Percentiles rank a stretch among this genome's conserved stretches.
Evolutionary conservation across 2,797 vertebrate genomes (phyloP).

Genomic region (Lophius americanus): DNA sequence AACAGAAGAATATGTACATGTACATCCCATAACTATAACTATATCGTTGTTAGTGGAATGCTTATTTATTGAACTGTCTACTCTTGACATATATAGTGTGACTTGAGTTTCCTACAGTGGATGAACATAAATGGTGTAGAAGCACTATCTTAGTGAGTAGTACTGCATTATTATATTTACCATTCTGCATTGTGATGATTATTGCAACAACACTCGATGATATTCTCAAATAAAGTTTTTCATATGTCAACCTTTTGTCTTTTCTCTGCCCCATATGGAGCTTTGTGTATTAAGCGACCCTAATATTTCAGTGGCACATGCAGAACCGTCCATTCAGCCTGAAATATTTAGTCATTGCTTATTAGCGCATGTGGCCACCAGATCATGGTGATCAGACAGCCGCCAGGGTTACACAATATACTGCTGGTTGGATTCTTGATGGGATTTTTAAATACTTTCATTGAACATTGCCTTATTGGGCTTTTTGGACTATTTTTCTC

Average conservation of each 20-base stretch:
- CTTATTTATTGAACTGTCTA: conserved; percentile 85
- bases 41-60: conserved; percentile 84
- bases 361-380: no score
- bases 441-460: no score
- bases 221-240: conserved; percentile 86
- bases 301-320: not conserved
- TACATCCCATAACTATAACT: conserved; percentile 77
- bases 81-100: conserved; percentile 78
- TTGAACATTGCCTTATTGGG: no score
- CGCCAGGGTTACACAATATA: no score
- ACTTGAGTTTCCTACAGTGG: conserved; percentile 73
- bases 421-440: no score
- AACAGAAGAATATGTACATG: conserved; percentile 63
- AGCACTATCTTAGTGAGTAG: conserved; percentile 80
- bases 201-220: conserved; percentile 82
- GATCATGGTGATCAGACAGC: no score
- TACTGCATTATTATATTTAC: conserved; percentile 77
- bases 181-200: conserved; percentile 83
- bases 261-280: conserved; percentile 50
- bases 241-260: conserved; percentile 78
- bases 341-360: no score
- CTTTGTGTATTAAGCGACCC: not conserved
- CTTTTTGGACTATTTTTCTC: no score
- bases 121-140: conserved; percentile 76
- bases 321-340: no score